Evolutionary conservation across 2,113 vertebrate genomes (phyloP).

Genomic region (Ailuropoda melanoleuca): DNA sequence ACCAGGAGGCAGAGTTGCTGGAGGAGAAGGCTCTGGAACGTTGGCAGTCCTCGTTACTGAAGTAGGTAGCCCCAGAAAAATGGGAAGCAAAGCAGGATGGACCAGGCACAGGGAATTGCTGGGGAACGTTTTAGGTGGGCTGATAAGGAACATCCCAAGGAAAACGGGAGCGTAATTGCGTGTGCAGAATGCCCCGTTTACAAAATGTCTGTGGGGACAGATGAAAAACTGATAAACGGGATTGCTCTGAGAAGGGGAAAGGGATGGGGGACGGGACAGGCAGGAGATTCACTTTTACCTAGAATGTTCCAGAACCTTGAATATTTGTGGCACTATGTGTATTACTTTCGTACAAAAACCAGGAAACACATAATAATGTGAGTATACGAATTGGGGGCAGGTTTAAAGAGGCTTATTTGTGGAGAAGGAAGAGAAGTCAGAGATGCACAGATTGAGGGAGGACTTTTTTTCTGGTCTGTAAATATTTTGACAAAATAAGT

Average conservation of each 20-base stretch:
- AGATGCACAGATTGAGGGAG: not conserved
- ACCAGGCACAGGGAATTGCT: too few species aligned
- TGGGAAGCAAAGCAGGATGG: not conserved
- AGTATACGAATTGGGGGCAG: not conserved
- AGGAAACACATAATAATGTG: not conserved
- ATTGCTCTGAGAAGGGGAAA: not conserved
- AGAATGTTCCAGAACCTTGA: not conserved
- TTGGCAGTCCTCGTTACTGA: not conserved
- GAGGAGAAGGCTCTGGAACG: not conserved
- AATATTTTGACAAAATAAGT: not conserved
- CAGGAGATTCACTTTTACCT: not conserved
- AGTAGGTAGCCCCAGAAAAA: accelerated
- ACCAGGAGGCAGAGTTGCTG: not conserved
- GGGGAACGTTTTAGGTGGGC: not conserved
- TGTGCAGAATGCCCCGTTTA: not conserved
- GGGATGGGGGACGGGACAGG: accelerated
- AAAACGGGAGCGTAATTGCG: accelerated
- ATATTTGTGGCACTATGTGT: not conserved
- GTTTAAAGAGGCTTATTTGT: not conserved
- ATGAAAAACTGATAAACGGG: not conserved
- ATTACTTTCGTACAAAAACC: not conserved
- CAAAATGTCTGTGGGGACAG: not conserved
- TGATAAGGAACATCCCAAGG: not conserved
- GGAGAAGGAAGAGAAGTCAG: not conserved
- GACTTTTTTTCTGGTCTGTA: not conserved